phyloP scores from a whole-genome alignment of 2,113 vertebrate species.

The Bombycilla garrulus region DNA sequence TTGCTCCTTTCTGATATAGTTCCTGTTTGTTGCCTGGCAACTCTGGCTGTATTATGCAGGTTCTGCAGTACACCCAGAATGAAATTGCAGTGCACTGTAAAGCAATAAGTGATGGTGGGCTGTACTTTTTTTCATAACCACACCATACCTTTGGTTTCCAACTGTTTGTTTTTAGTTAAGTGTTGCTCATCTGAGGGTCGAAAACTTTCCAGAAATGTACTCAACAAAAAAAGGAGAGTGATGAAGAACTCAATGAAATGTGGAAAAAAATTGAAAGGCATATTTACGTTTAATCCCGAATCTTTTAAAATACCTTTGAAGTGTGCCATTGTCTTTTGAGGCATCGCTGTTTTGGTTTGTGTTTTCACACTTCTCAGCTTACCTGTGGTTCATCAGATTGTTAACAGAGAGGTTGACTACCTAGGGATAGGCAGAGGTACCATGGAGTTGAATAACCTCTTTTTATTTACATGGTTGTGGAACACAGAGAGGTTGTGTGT shows the following conservation, averaged over 20 bases:
- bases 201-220: neutral
- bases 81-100: neutral
- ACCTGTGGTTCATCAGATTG: neutral
- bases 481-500: neutral
- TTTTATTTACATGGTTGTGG: neutral
- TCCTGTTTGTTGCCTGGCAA: slow-evolving; percentile 77
- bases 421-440: neutral
- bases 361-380: neutral
- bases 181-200: neutral
- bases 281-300: neutral
- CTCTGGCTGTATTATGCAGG: slow-evolving; percentile 48
- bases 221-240: neutral
- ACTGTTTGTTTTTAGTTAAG: neutral
- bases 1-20: slow-evolving; percentile 42
- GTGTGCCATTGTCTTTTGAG: neutral
- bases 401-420: no score
- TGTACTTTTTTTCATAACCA: neutral
- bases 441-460: neutral
- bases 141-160: neutral
- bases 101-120: neutral
- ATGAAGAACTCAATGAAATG: neutral
- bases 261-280: neutral
- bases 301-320: neutral
- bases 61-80: slow-evolving; percentile 24
- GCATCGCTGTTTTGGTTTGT: neutral